Conservation (phyloP, 1,140 invertebrate genomes). For the Zophobas morio region DNA sequence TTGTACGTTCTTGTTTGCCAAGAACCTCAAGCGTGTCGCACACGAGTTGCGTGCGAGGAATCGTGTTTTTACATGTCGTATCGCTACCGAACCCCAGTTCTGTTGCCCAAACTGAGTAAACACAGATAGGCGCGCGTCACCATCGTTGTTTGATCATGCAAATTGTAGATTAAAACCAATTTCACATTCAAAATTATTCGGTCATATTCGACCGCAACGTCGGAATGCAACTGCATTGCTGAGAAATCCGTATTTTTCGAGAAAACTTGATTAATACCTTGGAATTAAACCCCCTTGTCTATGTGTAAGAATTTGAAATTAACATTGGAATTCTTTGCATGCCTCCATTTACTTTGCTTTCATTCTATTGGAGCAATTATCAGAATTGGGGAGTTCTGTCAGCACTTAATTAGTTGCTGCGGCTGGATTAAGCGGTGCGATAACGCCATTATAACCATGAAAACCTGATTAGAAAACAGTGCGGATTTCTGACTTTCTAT, state of each 20-base stretch:
- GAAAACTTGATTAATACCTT: not conserved
- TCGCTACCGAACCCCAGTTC: slow-evolving; percentile 51
- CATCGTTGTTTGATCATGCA: slow-evolving; percentile 66
- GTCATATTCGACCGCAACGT: slow-evolving; percentile 53
- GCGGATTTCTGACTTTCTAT: slow-evolving; percentile 12
- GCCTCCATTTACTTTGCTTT: slow-evolving; percentile 45
- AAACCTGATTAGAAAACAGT: slow-evolving; percentile 40
- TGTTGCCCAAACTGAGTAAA: slow-evolving; percentile 61
- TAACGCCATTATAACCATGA: slow-evolving; percentile 43
- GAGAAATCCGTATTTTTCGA: not conserved
- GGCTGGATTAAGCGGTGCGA: slow-evolving; percentile 37
- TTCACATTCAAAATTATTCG: slow-evolving; percentile 64
- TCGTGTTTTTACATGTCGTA: slow-evolving; percentile 51
- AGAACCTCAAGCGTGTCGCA: slow-evolving; percentile 37
- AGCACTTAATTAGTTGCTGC: slow-evolving; percentile 53
- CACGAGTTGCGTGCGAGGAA: slow-evolving; percentile 45
- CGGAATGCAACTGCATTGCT: slow-evolving; percentile 55
- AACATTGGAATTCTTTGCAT: slow-evolving; percentile 47
- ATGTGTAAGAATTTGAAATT: slow-evolving; percentile 35
- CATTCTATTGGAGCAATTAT: slow-evolving; percentile 50
- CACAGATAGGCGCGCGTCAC: slow-evolving; percentile 64
- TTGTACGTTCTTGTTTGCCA: slow-evolving; percentile 31
- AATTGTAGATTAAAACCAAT: slow-evolving; percentile 67
- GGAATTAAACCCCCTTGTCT: not conserved
- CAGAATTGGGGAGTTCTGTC: slow-evolving; percentile 54